Percentiles rank a stretch among this genome's conserved stretches.
Conservation (phyloP, 2,113 vertebrate species). For the Chiloscyllium plagiosum region DNA sequence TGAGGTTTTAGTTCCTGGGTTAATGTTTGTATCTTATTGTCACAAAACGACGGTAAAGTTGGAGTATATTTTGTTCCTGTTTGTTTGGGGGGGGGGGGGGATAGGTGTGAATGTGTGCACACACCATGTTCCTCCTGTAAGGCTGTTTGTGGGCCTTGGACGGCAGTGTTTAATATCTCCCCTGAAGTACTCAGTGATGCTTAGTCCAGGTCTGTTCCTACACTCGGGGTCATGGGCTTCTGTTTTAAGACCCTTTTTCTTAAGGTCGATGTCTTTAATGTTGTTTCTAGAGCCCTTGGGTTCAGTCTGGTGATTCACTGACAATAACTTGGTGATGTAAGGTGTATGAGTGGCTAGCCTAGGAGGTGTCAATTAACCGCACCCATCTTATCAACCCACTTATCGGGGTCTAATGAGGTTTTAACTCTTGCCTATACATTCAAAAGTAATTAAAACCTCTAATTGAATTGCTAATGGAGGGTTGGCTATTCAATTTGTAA, state of each 20-base stretch:
- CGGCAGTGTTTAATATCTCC: background rate
- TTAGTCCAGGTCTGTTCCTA: background rate
- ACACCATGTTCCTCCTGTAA: background rate
- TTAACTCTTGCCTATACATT: background rate
- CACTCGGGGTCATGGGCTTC: background rate
- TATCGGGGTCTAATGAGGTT: background rate
- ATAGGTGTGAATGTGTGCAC: background rate
- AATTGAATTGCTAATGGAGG: too few relatives aligned
- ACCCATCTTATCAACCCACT: background rate
- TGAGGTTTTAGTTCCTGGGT: too few relatives aligned
- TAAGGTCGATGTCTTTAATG: background rate
- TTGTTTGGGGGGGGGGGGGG: background rate
- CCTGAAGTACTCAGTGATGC: background rate
- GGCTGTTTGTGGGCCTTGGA: too few relatives aligned
- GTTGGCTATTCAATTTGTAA: too few relatives aligned
- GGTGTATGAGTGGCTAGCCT: background rate
- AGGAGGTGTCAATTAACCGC: background rate
- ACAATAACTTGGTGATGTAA: background rate
- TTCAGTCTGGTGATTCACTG: background rate
- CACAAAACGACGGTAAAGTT: background rate
- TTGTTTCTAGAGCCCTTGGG: background rate
- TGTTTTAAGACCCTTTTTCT: background rate
- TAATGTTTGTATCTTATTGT: too few relatives aligned
- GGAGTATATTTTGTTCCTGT: background rate
- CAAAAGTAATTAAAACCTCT: too few relatives aligned